These are phyloP conservation scores for Danio albolineatus DNA, from an alignment of 2,797 vertebrate species.

Conservation along the genomic window DNA sequence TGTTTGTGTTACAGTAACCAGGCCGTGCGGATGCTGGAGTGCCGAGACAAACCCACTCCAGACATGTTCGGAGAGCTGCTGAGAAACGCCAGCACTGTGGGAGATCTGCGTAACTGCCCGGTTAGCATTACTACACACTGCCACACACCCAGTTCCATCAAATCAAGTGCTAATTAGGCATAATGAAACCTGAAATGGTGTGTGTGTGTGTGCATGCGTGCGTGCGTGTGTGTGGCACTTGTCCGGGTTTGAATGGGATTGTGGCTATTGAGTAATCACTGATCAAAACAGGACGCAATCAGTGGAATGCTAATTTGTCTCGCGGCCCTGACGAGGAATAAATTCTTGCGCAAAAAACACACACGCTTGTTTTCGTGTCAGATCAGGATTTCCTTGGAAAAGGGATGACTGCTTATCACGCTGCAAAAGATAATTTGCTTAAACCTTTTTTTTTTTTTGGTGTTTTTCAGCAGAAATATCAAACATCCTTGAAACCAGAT, in stretches of 20 bases:
- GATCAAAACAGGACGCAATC: constrained; percentile 38
- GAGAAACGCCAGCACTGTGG: constrained; percentile 95
- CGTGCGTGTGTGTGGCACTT: constrained; percentile 13
- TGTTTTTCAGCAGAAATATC: neutral
- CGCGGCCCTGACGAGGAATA: constrained; percentile 27
- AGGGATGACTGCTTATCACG: neutral
- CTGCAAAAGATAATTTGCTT: neutral
- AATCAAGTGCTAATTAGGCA: constrained; percentile 46
- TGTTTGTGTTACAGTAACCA: constrained; percentile 84
- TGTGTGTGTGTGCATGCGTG: constrained; percentile 22
- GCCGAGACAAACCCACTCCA: constrained; percentile 90
- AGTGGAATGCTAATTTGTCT: constrained; percentile 50
- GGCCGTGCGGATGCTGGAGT: constrained; percentile 95
- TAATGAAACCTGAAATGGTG: constrained; percentile 34
- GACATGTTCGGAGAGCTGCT: constrained; percentile 97
- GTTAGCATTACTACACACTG: constrained; percentile 73
- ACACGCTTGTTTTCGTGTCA: constrained; percentile 4
- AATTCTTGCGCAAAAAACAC: constrained; percentile 22
- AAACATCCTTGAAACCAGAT: constrained; percentile 16
- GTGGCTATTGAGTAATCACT: constrained; percentile 39
- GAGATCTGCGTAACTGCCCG: constrained; percentile 92
- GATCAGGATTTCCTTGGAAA: neutral
- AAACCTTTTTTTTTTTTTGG: neutral
- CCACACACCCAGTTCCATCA: constrained; percentile 29
- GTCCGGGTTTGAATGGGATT: constrained; percentile 34